Conservation (phyloP, 2,888 invertebrate species). For the Cerceris ruficornis region DNA sequence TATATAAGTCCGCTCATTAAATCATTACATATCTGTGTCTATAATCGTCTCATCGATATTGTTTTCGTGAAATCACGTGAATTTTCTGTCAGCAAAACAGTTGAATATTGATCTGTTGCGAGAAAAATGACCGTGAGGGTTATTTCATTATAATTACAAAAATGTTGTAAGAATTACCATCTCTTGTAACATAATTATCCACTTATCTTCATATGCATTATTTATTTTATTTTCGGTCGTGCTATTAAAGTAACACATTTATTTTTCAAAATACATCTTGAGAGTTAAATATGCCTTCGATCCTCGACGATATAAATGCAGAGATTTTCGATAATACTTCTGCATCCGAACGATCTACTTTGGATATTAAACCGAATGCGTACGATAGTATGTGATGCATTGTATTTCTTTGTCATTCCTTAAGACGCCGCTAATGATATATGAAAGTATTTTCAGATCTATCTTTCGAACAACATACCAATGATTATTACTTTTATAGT, state of each 20-base stretch:
- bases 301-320: constrained; percentile 3
- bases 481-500: constrained; percentile 66
- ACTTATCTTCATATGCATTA: background rate
- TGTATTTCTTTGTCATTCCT: background rate
- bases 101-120: background rate
- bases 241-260: background rate
- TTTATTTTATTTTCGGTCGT: background rate
- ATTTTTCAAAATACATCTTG: background rate
- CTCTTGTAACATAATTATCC: background rate
- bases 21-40: background rate
- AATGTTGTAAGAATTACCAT: background rate
- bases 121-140: background rate
- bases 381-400: background rate
- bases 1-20: too few species aligned
- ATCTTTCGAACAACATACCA: background rate
- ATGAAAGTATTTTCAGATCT: background rate
- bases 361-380: background rate
- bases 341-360: background rate
- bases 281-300: background rate
- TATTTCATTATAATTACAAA: too few species aligned
- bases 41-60: background rate
- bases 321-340: constrained; percentile 3
- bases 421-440: background rate
- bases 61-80: background rate
- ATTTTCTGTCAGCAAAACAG: background rate